Evolutionary conservation across 1,140 invertebrate genomes (phyloP).

Genomic region (Euwallacea fornicatus): DNA sequence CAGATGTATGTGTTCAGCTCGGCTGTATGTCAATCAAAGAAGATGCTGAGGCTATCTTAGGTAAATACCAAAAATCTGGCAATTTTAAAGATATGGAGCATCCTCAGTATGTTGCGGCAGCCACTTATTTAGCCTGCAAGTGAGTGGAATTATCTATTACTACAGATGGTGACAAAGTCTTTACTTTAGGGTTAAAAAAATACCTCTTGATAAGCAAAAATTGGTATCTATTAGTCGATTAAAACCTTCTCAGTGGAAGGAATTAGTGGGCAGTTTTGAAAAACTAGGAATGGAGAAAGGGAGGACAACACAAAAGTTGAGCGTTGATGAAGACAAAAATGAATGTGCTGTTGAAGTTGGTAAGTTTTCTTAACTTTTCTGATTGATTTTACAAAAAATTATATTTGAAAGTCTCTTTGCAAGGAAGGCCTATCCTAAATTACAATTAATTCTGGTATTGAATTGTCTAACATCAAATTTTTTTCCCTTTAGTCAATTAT

Average conservation of each 20-base stretch:
- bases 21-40: conserved; percentile 50
- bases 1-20: conserved; percentile 54
- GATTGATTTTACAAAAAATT: too few relatives aligned
- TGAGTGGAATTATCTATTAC: conserved; percentile 16
- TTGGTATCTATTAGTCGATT: conserved; percentile 53
- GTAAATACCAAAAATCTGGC: conserved; percentile 48
- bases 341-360: background rate
- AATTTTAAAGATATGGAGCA: conserved; percentile 49
- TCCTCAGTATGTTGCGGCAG: conserved; percentile 55
- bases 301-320: background rate
- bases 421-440: too few relatives aligned
- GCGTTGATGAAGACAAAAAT: conserved; percentile 5
- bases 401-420: too few relatives aligned
- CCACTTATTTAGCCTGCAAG: conserved; percentile 54
- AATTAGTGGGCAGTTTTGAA: conserved; percentile 52
- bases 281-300: conserved; percentile 43
- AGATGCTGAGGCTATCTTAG: conserved; percentile 51
- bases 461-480: too few relatives aligned
- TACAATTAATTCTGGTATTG: too few relatives aligned
- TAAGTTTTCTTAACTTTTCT: background rate
- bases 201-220: conserved; percentile 51
- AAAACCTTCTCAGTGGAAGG: conserved; percentile 53
- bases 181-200: conserved; percentile 45
- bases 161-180: background rate
- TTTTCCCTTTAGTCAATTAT: too few relatives aligned